These are phyloP conservation scores for Epinotia demarniana DNA, from an alignment of 2,888 invertebrate species.

Conservation along the genomic window DNA sequence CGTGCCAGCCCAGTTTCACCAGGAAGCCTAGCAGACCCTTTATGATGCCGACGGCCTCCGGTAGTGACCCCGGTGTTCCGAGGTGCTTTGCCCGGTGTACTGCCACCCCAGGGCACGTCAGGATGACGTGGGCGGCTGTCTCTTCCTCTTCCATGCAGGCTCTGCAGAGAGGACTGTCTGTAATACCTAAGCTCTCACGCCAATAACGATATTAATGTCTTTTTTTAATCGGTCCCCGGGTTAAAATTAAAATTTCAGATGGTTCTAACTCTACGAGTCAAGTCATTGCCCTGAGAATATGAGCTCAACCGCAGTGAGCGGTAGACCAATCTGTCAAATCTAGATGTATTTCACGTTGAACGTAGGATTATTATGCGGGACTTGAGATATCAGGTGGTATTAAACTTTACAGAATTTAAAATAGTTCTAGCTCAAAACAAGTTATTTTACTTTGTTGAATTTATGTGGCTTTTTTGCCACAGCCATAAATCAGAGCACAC, in stretches of 20 bases:
- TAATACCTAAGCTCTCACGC: too few species aligned
- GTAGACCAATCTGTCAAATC: slow-evolving; percentile 4
- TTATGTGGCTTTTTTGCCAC: not conserved
- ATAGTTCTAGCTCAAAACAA: not conserved
- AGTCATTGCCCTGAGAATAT: slow-evolving; percentile 1
- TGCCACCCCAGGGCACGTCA: too few species aligned
- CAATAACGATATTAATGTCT: not conserved
- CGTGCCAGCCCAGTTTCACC: too few species aligned
- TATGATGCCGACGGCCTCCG: too few species aligned
- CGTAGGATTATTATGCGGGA: slow-evolving; percentile 13
- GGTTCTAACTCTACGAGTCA: not conserved
- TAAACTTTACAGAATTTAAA: not conserved
- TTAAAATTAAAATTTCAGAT: not conserved
- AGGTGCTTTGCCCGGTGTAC: too few species aligned
- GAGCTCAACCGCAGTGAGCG: not conserved
- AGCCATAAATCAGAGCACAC: not conserved
- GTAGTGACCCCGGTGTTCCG: too few species aligned
- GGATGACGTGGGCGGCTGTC: too few species aligned
- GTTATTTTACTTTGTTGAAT: not conserved
- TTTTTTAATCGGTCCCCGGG: not conserved
- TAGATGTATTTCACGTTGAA: slow-evolving; percentile 7
- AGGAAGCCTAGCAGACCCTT: too few species aligned
- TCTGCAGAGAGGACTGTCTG: too few species aligned
- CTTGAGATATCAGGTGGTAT: not conserved
- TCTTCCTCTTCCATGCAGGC: too few species aligned